Evolutionary conservation across 2,888 invertebrate species (phyloP).

Genomic region (Willowsia nigromaculata): DNA sequence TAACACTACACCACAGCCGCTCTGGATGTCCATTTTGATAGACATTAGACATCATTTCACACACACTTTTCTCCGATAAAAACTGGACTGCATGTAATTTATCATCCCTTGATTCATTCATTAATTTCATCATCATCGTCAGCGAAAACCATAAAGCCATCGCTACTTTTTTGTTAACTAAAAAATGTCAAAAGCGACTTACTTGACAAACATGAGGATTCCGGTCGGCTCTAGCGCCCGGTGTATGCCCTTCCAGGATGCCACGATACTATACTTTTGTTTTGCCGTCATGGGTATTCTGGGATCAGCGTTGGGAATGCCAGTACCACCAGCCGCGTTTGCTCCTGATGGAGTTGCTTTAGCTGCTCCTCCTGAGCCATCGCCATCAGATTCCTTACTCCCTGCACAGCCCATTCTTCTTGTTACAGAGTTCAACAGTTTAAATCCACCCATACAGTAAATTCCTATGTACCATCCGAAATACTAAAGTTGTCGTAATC

Average conservation of each 20-base stretch:
- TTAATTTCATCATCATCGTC: not conserved
- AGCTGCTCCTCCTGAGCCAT: slow-evolving; percentile 68
- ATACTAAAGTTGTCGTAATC: slow-evolving; percentile 35
- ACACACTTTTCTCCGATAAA: not conserved
- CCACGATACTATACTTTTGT: slow-evolving; percentile 93
- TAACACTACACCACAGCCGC: too few relatives aligned
- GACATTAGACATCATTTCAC: not conserved
- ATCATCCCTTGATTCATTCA: not conserved
- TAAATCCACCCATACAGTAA: slow-evolving; percentile 73
- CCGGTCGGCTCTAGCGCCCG: slow-evolving; percentile 94
- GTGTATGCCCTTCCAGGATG: slow-evolving; percentile 95
- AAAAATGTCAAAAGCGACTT: slow-evolving; percentile 81
- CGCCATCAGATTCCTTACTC: slow-evolving; percentile 77
- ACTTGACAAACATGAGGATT: slow-evolving; percentile 95
- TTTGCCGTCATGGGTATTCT: slow-evolving; percentile 90
- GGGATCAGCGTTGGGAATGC: slow-evolving; percentile 83
- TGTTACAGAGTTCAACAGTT: slow-evolving; percentile 69
- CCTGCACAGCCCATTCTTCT: slow-evolving; percentile 78
- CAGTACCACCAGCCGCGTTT: slow-evolving; percentile 41
- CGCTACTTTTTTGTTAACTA: not conserved
- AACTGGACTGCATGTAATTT: not conserved
- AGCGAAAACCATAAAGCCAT: not conserved
- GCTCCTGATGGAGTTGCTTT: slow-evolving; percentile 70
- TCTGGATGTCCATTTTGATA: not conserved
- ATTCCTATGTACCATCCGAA: slow-evolving; percentile 34